Base-by-base conservation (phyloP, 1,140 invertebrate species). In the Araneus ventricosus region DNA sequence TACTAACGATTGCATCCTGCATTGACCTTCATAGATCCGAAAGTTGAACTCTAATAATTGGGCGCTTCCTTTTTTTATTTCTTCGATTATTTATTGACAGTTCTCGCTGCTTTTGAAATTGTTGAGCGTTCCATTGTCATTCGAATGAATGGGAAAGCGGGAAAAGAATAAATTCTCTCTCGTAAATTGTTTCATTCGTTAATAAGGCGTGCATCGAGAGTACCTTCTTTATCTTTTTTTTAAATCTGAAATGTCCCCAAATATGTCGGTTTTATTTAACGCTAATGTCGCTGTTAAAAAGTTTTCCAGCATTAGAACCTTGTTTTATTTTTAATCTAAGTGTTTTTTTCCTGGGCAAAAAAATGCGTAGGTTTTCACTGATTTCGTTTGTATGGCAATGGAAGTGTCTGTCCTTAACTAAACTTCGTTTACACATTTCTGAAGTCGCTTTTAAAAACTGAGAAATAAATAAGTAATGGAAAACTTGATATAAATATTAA, bases 41-140 rank as follows among this genome's bases (percentile, higher is more conserved):
- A 63, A 87, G 87, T 59, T 75, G 87, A 88, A 88, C 87, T 70
- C 52, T 63, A 87, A 63, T 87, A 87, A 87, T 87, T 88, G 87
- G 87, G 63, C 61, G 61, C 61, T 88, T 88, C 87, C 87, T 88
- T 75, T 45, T 45, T 52, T 70, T 52, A 63, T 39, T 70, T 70
- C 45, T 88, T 24, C 39, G 39, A 57, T 75, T 88, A 63, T 87
- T 87, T 87, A 87, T 87, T 63, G 82, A 57, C 82, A 52, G n/a
- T 84, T 45, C 41, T 27, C 70, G 70, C 22, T 67, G 27, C 30
- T 30, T 75, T 75, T 75, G 30, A 30, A 75, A 75, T 75, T 75
- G 70, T 34, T 75, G 30, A 30, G 6, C 30, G 70, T 37, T 75
- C 14, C 22, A 75, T 75, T 37, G 34, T 75, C 70, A 37, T 34